Conservation (phyloP, 1,140 invertebrate species). For the Pogonognathellus flavescens region DNA sequence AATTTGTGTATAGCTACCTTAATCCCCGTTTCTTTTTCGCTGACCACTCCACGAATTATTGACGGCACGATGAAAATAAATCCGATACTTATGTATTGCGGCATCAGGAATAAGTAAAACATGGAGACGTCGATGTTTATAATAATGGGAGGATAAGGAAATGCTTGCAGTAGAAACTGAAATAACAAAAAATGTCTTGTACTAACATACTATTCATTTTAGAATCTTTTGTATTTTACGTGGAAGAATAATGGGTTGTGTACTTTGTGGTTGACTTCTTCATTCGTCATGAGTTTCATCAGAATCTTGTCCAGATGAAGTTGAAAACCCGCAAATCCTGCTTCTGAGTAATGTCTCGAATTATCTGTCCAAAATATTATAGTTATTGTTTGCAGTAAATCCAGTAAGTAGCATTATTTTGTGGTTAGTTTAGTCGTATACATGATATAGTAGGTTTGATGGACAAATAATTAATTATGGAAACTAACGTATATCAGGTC, state of each 20-base stretch:
- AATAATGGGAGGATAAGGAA: conserved; percentile 63
- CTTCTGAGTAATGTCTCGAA: conserved; percentile 38
- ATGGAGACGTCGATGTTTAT: conserved; percentile 55
- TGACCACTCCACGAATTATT: conserved; percentile 62
- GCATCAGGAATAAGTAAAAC: conserved; percentile 62
- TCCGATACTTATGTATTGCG: conserved; percentile 55
- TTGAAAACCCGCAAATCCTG: conserved; percentile 64
- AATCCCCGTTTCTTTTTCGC: conserved; percentile 66
- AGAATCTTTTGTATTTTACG: neutral
- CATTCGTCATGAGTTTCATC: conserved; percentile 31
- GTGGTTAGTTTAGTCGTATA: neutral
- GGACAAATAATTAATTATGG: neutral
- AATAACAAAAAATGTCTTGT: conserved; percentile 6
- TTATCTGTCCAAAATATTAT: conserved; percentile 54
- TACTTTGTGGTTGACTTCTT: conserved; percentile 51
- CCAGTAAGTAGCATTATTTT: neutral
- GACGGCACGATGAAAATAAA: conserved; percentile 67
- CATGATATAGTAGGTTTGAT: neutral
- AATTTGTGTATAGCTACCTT: too few species aligned
- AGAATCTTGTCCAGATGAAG: conserved; percentile 59
- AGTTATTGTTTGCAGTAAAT: too few species aligned
- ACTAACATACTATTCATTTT: too few species aligned
- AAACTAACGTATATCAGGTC: conserved; percentile 71
- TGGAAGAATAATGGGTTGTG: neutral
- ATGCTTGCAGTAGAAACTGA: conserved; percentile 63